Evolutionary conservation across 2,113 vertebrate species (phyloP).

Genomic region (Saguinus midas): DNA sequence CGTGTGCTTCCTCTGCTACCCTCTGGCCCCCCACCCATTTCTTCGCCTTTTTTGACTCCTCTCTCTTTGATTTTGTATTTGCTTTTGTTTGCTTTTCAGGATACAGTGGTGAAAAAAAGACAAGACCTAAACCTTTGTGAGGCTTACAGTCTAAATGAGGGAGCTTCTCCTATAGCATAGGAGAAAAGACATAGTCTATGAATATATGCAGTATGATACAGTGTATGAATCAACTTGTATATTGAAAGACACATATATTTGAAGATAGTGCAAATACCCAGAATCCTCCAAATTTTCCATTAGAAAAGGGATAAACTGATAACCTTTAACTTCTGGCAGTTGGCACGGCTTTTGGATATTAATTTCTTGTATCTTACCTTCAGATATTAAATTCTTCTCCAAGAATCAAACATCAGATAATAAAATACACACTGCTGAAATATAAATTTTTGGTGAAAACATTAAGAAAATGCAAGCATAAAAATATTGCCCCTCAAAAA

Average conservation of each 20-base stretch:
- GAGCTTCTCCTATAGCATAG: too few relatives aligned
- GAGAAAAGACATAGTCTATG: background rate
- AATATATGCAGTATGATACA: too few relatives aligned
- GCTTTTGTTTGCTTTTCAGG: background rate
- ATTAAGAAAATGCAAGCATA: background rate
- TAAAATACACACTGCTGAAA: background rate
- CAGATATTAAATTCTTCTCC: too few relatives aligned
- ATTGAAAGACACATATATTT: background rate
- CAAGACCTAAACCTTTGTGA: background rate
- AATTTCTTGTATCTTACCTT: too few relatives aligned
- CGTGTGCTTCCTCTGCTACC: background rate
- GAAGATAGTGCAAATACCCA: background rate
- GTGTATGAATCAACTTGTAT: background rate
- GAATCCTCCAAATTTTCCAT: background rate
- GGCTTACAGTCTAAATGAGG: background rate
- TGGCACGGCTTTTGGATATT: too few relatives aligned
- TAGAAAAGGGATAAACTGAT: background rate
- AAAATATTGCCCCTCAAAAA: background rate
- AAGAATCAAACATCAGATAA: conserved; percentile 6
- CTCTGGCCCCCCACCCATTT: background rate
- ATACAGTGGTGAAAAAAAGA: background rate
- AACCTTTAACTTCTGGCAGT: background rate
- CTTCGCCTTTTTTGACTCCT: background rate
- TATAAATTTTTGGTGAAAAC: background rate
- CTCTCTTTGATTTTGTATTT: background rate